A percentile compares a stretch with the other conserved stretches of the same genome.
Evolutionary conservation across 2,113 vertebrate species (phyloP).

Genomic region (Grantiella picta): DNA sequence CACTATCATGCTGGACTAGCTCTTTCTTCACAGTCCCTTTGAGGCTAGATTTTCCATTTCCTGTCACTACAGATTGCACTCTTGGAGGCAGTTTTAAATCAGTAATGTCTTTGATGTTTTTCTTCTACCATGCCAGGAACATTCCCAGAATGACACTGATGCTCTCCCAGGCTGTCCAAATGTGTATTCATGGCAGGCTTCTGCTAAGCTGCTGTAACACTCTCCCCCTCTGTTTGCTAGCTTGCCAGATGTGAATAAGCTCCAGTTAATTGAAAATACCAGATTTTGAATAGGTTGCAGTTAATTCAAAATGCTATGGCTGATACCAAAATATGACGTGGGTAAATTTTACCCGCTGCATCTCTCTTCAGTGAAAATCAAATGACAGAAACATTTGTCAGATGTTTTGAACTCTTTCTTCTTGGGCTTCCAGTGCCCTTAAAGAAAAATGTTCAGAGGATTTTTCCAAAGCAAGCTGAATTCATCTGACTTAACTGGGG

Average conservation of each 20-base stretch:
- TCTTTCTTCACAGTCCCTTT: constrained; percentile 51
- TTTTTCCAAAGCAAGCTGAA: background rate
- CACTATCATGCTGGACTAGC: constrained; percentile 8
- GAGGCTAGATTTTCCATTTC: constrained; percentile 69
- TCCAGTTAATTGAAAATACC: constrained; percentile 50
- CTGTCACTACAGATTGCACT: constrained; percentile 63
- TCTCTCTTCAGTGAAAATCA: background rate
- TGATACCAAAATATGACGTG: background rate
- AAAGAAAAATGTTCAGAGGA: background rate
- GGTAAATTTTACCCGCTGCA: background rate
- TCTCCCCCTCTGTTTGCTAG: background rate
- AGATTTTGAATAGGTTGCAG: constrained; percentile 50
- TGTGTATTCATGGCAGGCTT: constrained; percentile 58
- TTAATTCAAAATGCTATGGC: constrained; percentile 14
- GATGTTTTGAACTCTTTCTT: background rate
- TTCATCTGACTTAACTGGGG: background rate
- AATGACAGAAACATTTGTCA: background rate
- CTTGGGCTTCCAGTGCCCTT: background rate
- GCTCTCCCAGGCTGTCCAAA: constrained; percentile 66
- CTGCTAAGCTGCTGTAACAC: constrained; percentile 38
- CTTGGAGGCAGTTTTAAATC: constrained; percentile 69
- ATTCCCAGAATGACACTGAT: constrained; percentile 66
- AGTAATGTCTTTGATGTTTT: constrained; percentile 69
- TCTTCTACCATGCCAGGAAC: constrained; percentile 61
- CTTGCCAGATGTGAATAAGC: constrained; percentile 59